These are phyloP conservation scores for Dendroctonus ponderosae DNA, from an alignment of 1,140 invertebrate genomes.

Conservation along the genomic window DNA sequence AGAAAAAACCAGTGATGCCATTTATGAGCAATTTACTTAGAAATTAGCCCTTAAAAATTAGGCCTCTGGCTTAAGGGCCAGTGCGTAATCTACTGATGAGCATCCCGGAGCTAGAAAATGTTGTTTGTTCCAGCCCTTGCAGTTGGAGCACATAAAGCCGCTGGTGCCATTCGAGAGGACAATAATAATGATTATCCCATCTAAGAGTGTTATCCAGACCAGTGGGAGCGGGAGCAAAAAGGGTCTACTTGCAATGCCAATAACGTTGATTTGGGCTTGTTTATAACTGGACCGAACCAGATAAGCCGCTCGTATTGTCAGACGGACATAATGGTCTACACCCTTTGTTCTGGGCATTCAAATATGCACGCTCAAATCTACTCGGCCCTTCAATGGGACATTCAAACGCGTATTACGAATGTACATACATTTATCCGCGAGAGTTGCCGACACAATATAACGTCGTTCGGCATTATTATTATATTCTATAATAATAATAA, in stretches of 20 bases:
- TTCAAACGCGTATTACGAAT: conserved; percentile 25
- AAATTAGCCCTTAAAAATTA: too few species aligned
- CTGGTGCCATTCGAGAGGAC: too few species aligned
- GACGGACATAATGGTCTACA: conserved; percentile 18
- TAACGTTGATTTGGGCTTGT: conserved; percentile 31
- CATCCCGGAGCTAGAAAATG: too few species aligned
- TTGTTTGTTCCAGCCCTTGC: too few species aligned
- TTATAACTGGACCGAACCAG: conserved; percentile 27
- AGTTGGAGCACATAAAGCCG: too few species aligned
- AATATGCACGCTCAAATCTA: conserved; percentile 17
- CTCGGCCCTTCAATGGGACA: conserved; percentile 13
- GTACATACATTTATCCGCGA: conserved; percentile 26
- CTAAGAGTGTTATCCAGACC: conserved; percentile 11
- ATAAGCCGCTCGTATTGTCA: conserved; percentile 25
- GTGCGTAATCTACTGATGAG: too few species aligned
- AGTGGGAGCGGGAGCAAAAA: conserved; percentile 1
- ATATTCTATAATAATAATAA: conserved; percentile 49
- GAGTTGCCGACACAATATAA: conserved; percentile 30
- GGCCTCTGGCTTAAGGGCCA: too few species aligned
- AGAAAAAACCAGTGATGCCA: too few species aligned
- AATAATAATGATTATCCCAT: too few species aligned
- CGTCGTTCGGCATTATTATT: conserved; percentile 41
- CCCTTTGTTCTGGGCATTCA: conserved; percentile 24
- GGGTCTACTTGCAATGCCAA: conserved; percentile 20
- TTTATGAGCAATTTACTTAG: too few species aligned